phyloP scores from a whole-genome alignment of 2,797 vertebrate genomes.

The Gymnoscopelus microlampas region DNA sequence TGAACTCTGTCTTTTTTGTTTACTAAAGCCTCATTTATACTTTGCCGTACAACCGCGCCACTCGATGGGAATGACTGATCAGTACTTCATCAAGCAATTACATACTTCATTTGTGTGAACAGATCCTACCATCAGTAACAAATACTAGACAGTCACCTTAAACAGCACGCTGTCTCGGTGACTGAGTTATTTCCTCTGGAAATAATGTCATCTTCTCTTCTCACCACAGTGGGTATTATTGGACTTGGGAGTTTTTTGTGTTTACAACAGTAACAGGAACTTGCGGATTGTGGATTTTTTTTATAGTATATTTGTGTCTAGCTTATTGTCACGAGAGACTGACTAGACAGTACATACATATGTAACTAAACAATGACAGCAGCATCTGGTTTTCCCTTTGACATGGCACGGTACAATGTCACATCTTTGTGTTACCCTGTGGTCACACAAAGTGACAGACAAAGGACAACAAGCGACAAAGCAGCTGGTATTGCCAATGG shows the following conservation, averaged over 20 bases:
- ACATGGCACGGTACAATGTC: background rate
- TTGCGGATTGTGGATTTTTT: conserved; percentile 21
- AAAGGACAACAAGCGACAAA: no score
- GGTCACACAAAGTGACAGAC: no score
- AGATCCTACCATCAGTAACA: background rate
- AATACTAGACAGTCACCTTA: no score
- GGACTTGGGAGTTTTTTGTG: conserved; percentile 17
- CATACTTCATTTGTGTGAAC: background rate
- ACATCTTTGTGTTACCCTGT: background rate
- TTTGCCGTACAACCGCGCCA: no score
- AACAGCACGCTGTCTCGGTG: background rate
- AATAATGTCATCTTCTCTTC: conserved; percentile 11
- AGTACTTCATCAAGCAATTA: no score
- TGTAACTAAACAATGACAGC: no score
- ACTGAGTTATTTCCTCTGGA: conserved; percentile 19
- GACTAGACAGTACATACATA: background rate
- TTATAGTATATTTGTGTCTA: background rate
- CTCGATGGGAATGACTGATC: no score
- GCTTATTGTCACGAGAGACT: conserved; percentile 16
- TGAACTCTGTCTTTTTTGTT: background rate
- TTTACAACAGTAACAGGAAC: conserved; percentile 36
- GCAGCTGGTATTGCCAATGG: no score
- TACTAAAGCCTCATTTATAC: no score
- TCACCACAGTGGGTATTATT: conserved; percentile 23
- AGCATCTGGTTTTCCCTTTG: no score